phyloP scores from a whole-genome alignment of 2,797 vertebrate species.

The Xyrichtys novacula region DNA sequence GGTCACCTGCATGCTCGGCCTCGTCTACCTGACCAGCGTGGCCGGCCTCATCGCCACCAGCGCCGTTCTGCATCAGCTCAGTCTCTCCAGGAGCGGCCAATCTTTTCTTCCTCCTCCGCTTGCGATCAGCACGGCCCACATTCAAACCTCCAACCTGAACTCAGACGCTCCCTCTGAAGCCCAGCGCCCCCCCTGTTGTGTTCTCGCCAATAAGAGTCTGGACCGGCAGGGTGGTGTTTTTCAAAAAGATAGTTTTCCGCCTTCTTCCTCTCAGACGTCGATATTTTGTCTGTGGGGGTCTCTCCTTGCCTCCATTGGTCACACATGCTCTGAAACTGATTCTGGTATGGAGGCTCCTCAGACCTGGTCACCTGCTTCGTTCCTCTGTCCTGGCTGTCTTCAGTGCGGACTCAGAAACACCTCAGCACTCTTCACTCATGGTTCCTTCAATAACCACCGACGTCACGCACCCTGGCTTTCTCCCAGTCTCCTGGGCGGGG shows the following conservation, averaged over 20 bases:
- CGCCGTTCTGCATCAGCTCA: conserved; percentile 87
- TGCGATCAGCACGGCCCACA: conserved; percentile 40
- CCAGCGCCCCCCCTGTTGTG: conserved; percentile 61
- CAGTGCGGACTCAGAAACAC: conserved; percentile 83
- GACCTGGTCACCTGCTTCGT: conserved; percentile 68
- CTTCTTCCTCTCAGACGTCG: conserved; percentile 66
- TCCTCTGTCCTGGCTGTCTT: conserved; percentile 66
- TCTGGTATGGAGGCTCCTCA: conserved; percentile 28
- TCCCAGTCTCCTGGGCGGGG: conserved; percentile 30
- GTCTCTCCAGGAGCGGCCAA: conserved; percentile 68
- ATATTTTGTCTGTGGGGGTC: conserved; percentile 88
- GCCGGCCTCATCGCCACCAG: conserved; percentile 89
- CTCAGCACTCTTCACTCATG: neutral
- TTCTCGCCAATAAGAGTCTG: conserved; percentile 77
- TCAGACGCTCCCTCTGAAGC: conserved; percentile 29
- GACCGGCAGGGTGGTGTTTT: conserved; percentile 27
- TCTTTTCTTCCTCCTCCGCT: conserved; percentile 9
- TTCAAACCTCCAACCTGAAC: conserved; percentile 56
- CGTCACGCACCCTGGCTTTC: conserved; percentile 44
- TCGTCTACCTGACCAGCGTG: conserved; percentile 93
- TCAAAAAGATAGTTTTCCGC: neutral
- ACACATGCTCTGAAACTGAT: conserved; percentile 44
- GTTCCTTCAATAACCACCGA: conserved; percentile 19
- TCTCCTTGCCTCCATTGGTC: conserved; percentile 83
- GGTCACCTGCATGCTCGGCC: conserved; percentile 92